phyloP scores from a whole-genome alignment of 2,888 invertebrate genomes.

The Leucania comma region DNA sequence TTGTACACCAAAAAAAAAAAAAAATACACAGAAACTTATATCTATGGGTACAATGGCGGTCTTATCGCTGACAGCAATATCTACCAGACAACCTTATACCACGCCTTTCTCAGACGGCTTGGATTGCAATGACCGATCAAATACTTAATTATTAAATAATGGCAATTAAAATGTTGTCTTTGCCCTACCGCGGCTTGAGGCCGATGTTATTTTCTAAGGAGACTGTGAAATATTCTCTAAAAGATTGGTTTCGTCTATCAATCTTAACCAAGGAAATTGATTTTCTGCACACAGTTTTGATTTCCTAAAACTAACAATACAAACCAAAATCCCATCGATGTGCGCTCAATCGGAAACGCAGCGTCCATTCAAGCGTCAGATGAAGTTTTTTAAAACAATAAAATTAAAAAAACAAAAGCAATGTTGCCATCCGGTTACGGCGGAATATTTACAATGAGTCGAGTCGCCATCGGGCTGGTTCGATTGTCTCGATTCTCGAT shows the following conservation, averaged over 20 bases:
- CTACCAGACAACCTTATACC: no score
- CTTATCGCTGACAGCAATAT: no score
- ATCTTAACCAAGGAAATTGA: slow-evolving; percentile 32
- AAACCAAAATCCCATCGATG: slow-evolving; percentile 53
- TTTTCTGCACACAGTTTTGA: slow-evolving; percentile 29
- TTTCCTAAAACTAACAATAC: slow-evolving; percentile 40
- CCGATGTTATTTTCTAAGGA: not conserved
- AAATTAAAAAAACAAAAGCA: slow-evolving; percentile 63
- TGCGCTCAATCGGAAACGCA: slow-evolving; percentile 61
- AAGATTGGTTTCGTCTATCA: not conserved
- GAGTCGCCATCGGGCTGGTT: slow-evolving; percentile 67
- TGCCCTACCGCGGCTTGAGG: not conserved
- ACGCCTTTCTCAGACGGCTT: slow-evolving; percentile 57
- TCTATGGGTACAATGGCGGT: no score
- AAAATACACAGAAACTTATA: no score
- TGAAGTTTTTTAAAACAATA: slow-evolving; percentile 62
- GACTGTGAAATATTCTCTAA: not conserved
- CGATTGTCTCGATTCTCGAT: slow-evolving; percentile 82
- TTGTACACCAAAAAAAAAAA: no score
- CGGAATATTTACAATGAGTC: slow-evolving; percentile 72
- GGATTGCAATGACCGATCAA: slow-evolving; percentile 60
- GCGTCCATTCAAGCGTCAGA: slow-evolving; percentile 65
- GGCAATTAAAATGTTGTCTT: slow-evolving; percentile 73
- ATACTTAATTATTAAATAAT: slow-evolving; percentile 53
- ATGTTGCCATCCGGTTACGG: slow-evolving; percentile 69